Conservation (phyloP, 2,888 invertebrate species). For the Dioctria linearis region DNA sequence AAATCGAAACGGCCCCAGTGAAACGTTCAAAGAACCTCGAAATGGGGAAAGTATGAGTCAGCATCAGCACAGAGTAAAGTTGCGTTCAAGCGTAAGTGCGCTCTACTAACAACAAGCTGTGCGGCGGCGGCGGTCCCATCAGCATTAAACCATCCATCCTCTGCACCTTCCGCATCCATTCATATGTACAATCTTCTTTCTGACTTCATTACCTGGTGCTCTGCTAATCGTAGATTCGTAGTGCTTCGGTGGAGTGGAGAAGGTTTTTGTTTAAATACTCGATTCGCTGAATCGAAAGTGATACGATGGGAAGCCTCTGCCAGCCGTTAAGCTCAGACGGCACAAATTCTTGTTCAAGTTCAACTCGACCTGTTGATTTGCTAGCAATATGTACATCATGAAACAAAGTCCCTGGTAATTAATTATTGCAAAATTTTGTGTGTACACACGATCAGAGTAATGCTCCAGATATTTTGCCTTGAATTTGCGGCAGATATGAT, state of each 20-base stretch:
- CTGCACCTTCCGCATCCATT: no score
- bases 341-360: slow-evolving; percentile 43
- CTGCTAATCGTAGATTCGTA: no score
- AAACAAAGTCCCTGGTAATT: background rate
- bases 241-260: no score
- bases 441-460: background rate
- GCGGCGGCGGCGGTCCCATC: no score
- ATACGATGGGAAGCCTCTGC: background rate
- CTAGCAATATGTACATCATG: background rate
- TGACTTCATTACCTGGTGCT: no score
- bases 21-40: slow-evolving; percentile 1
- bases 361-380: slow-evolving; percentile 29
- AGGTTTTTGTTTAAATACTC: background rate
- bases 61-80: background rate
- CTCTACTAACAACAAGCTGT: background rate
- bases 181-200: no score
- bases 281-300: slow-evolving; percentile 42
- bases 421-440: background rate
- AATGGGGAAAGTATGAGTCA: slow-evolving; percentile 43
- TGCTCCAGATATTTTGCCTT: slow-evolving; percentile 38
- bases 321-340: slow-evolving; percentile 30
- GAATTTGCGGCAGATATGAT: background rate
- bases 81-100: slow-evolving; percentile 18
- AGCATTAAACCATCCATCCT: no score
- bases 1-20: background rate